Percentiles rank a stretch among this genome's conserved stretches.
phyloP scores from a whole-genome alignment of 1,140 invertebrate genomes.

The Calliopsis andreniformis region DNA sequence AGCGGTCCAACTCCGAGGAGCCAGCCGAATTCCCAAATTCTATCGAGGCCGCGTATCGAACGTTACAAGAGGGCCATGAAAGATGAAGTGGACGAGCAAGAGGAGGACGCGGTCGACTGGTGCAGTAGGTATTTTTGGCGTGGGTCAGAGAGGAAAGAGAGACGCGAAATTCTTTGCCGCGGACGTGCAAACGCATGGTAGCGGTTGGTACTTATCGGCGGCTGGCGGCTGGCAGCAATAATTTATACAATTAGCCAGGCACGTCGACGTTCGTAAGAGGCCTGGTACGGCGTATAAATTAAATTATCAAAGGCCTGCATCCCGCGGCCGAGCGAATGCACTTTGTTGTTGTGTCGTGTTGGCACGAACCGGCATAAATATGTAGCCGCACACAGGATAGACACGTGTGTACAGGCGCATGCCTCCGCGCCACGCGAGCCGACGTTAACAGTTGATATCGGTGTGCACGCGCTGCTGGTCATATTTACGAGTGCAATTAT shows the following conservation, averaged over 20 bases:
- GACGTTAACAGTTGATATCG: neutral
- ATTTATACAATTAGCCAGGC: slow-evolving; percentile 70
- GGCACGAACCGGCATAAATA: slow-evolving; percentile 62
- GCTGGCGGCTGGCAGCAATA: slow-evolving; percentile 48
- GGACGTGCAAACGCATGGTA: slow-evolving; percentile 19
- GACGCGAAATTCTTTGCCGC: slow-evolving; percentile 40
- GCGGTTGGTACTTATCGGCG: slow-evolving; percentile 41
- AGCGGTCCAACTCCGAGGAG: neutral
- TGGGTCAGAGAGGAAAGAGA: neutral
- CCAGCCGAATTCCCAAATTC: slow-evolving; percentile 28
- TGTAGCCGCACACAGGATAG: slow-evolving; percentile 13
- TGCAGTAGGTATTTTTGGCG: neutral
- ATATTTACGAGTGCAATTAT: slow-evolving; percentile 32
- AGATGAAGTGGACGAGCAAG: neutral
- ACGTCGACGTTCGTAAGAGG: slow-evolving; percentile 46
- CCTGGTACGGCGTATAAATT: slow-evolving; percentile 55
- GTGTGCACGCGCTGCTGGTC: neutral
- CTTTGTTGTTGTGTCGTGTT: slow-evolving; percentile 53
- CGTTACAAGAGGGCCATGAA: neutral
- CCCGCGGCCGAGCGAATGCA: slow-evolving; percentile 34
- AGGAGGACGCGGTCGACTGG: too few species aligned
- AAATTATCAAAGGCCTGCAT: slow-evolving; percentile 64
- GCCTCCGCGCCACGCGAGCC: slow-evolving; percentile 1
- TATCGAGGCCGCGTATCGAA: slow-evolving; percentile 32
- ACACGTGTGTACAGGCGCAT: slow-evolving; percentile 17